Conservation (phyloP, 1,140 invertebrate species). For the Oedothorax gibbosus region DNA sequence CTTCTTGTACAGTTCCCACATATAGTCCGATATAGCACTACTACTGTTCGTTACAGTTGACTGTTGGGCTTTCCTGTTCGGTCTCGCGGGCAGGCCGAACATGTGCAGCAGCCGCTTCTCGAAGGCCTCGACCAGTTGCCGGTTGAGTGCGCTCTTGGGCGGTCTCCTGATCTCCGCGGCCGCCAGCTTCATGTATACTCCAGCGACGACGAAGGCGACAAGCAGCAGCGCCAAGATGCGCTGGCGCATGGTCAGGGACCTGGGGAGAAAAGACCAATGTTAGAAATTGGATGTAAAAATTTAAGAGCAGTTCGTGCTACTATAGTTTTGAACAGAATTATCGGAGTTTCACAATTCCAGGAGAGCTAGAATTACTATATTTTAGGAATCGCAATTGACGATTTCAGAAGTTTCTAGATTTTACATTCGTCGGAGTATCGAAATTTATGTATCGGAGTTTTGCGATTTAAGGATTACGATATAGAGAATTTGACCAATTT, state of each 20-base stretch:
- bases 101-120: slow-evolving; percentile 79
- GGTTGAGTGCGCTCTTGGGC: not conserved
- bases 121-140: slow-evolving; percentile 69
- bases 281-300: too few species aligned
- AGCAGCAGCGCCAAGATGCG: slow-evolving; percentile 53
- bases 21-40: slow-evolving; percentile 79
- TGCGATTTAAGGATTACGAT: too few species aligned
- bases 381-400: too few species aligned
- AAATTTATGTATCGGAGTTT: too few species aligned
- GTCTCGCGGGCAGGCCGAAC: slow-evolving; percentile 79
- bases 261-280: too few species aligned
- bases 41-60: slow-evolving; percentile 66
- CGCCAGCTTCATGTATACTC: slow-evolving; percentile 43
- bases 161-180: slow-evolving; percentile 23
- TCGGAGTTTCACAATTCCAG: too few species aligned
- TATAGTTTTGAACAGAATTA: too few species aligned
- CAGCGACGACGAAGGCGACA: slow-evolving; percentile 43
- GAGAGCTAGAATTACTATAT: too few species aligned
- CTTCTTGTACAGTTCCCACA: slow-evolving; percentile 80
- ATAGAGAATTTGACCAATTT: too few species aligned
- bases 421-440: too few species aligned
- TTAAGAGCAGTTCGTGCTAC: too few species aligned
- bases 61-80: slow-evolving; percentile 64
- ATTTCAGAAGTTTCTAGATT: too few species aligned
- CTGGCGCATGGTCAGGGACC: slow-evolving; percentile 53